Evolutionary conservation across 2,888 invertebrate species (phyloP), one percentile per base, ranked within the genome.

Genomic region (Linnaemya vulpina): DNA sequence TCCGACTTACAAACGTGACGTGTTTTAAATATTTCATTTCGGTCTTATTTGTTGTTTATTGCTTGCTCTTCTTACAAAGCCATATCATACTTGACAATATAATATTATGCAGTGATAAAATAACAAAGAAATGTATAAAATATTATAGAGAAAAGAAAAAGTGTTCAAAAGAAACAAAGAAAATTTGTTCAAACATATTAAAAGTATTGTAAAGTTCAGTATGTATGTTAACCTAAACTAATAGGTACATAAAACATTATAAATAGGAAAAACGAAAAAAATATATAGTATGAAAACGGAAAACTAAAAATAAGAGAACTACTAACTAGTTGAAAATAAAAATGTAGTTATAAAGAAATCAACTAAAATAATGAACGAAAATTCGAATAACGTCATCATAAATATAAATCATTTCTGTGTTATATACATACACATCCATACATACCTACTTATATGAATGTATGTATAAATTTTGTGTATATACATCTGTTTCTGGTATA

Each of bases 1-100:
- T 85, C 82, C 85, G 85, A 82, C 78, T 82, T 78, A 78, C 74
- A 82, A 85, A 85, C 75, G 85, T 85, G 85, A 85, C 85, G 82
- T 85, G 85, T 85, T 78, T 85, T 84, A 35, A 78, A 63, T 63
- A 22, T 81, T 75, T 78, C 55, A 38, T 77, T 77, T 70, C 17
- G 38, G 60, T 77, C 67, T 67, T 53, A 3, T 17, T 46, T n/a
- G 22, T 15, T 67, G 30, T 76, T 20, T 53, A n/a, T 38, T 17
- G 11, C 25, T 55, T 67, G 15, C 25, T 68, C 30, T 46, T 71
- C 58, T 43, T 43, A 43, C 43, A 40, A 22, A 55, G 10, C 0
- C 70, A 55, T 43, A 22, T 30, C 8, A n/a, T 25, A 30, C 49
- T n/a, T 55, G 55, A 22, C 8, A 25, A 46, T 25, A 43, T 71